Conservation (phyloP, 2,888 invertebrate genomes). For the Acleris literana region DNA sequence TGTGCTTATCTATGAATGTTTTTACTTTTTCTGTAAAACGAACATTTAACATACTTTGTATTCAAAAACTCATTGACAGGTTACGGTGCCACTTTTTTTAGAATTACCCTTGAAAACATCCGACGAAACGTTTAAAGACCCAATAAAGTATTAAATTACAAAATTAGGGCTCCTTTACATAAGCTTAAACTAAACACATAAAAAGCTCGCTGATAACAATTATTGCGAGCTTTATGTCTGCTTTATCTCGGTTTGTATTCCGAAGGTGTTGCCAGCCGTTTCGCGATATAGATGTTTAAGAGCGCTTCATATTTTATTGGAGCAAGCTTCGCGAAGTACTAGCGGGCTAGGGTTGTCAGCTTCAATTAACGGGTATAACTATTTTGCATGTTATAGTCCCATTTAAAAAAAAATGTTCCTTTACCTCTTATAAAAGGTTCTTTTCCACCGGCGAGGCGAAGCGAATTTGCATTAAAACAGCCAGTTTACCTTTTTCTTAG, state of each 20-base stretch:
- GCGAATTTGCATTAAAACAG: too few relatives aligned
- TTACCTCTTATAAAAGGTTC: too few relatives aligned
- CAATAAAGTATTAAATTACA: constrained; percentile 7
- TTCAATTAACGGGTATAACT: not conserved
- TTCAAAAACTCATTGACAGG: too few relatives aligned
- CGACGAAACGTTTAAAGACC: not conserved
- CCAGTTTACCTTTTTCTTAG: too few relatives aligned
- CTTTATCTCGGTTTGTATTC: constrained; percentile 66
- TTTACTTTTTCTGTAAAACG: too few relatives aligned
- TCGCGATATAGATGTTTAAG: constrained; percentile 77
- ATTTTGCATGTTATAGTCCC: not conserved
- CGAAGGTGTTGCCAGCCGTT: constrained; percentile 79
- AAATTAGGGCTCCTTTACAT: constrained; percentile 29
- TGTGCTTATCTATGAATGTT: too few relatives aligned
- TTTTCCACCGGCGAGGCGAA: too few relatives aligned
- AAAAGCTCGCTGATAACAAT: constrained; percentile 32
- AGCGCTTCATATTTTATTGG: constrained; percentile 77
- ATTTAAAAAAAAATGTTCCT: too few relatives aligned
- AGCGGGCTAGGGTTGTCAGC: constrained; percentile 26
- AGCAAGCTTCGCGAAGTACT: constrained; percentile 64
- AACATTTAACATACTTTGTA: too few relatives aligned
- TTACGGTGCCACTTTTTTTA: too few relatives aligned
- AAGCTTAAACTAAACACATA: constrained; percentile 31
- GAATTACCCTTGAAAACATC: not conserved
- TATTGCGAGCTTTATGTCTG: constrained; percentile 29